Conservation (phyloP, 2,888 invertebrate genomes). For the Scotopteryx bipunctaria region DNA sequence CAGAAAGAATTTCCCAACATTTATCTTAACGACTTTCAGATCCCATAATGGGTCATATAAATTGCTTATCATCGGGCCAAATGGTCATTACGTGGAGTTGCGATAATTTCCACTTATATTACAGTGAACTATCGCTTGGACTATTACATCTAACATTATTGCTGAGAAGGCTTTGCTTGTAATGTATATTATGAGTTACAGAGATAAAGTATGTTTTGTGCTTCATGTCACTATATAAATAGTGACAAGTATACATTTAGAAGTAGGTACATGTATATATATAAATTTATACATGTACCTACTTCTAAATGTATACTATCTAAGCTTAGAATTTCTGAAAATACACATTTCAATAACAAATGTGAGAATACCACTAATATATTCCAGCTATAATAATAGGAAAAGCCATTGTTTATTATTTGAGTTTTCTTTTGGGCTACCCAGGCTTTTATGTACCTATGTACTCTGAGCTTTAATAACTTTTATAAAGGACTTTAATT, state of each 20-base stretch:
- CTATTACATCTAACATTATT: conserved; percentile 15
- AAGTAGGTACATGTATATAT: too few species aligned
- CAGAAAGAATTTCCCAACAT: conserved; percentile 51
- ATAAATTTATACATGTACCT: too few species aligned
- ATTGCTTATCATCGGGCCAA: conserved; percentile 65
- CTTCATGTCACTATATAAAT: neutral
- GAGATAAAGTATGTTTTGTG: conserved; percentile 3
- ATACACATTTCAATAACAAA: too few species aligned
- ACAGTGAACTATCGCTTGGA: conserved; percentile 7
- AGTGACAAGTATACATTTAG: too few species aligned
- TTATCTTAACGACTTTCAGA: conserved; percentile 69
- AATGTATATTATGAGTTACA: conserved; percentile 5
- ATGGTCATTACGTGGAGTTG: conserved; percentile 56
- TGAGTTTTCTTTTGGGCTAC: neutral
- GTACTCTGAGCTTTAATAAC: conserved; percentile 12
- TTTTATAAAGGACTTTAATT: conserved; percentile 42
- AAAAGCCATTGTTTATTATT: conserved; percentile 5
- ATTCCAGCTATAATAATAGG: too few species aligned
- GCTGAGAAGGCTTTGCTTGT: conserved; percentile 16
- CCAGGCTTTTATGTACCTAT: conserved; percentile 4
- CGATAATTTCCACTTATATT: conserved; percentile 40
- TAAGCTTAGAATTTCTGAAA: too few species aligned
- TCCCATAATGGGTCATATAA: conserved; percentile 70
- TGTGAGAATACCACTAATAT: too few species aligned
- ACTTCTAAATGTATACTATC: too few species aligned